These are phyloP conservation scores for Nebria brevicollis DNA, from an alignment of 2,888 invertebrate genomes.

Conservation along the genomic window DNA sequence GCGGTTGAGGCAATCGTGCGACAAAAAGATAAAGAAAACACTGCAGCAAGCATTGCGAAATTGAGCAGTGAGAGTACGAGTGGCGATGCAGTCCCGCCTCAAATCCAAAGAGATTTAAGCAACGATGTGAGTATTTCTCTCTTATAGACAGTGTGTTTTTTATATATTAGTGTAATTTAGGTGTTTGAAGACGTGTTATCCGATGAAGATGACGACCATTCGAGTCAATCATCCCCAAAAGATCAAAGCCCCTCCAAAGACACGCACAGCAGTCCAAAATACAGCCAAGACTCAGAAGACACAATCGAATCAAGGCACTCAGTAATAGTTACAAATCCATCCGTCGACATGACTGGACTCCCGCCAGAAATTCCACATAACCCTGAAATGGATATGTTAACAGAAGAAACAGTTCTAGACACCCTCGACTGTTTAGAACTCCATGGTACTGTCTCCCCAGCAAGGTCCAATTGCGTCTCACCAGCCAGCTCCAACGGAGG, in stretches of 20 bases:
- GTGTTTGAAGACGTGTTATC: conserved; percentile 60
- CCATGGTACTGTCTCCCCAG: conserved; percentile 61
- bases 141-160: not conserved
- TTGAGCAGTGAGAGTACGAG: conserved; percentile 80
- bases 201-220: conserved; percentile 60
- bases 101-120: conserved; percentile 64
- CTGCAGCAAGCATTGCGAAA: conserved; percentile 86
- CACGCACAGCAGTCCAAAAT: conserved; percentile 45
- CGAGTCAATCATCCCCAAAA: conserved; percentile 57
- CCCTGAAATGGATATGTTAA: conserved; percentile 66
- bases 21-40: conserved; percentile 83
- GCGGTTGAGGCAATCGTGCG: conserved; percentile 93
- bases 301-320: conserved; percentile 62
- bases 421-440: conserved; percentile 62
- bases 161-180: conserved; percentile 50
- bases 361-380: conserved; percentile 37
- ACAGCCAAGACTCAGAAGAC: conserved; percentile 45
- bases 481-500: conserved; percentile 93
- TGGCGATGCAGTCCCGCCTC: conserved; percentile 60
- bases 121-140: conserved; percentile 61
- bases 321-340: conserved; percentile 78
- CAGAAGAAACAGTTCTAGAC: conserved; percentile 70
- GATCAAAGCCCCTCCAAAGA: conserved; percentile 50
- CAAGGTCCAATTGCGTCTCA: conserved; percentile 74
- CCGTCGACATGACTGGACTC: conserved; percentile 68